phyloP scores from a whole-genome alignment of 2,888 invertebrate species.

The Tipula confusa region DNA sequence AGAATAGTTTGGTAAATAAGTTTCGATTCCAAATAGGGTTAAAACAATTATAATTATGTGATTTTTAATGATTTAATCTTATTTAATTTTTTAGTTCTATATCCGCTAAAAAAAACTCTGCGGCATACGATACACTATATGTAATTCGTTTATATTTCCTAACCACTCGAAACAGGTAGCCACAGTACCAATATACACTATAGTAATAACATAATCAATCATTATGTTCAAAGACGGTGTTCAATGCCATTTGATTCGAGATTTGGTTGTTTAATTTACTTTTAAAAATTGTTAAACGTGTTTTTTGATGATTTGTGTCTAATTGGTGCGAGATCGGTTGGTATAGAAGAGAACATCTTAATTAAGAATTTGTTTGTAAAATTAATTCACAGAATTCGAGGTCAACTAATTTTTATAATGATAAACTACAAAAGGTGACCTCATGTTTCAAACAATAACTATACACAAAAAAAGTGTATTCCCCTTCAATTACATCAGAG shows the following conservation, averaged over 20 bases:
- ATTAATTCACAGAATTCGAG: not conserved
- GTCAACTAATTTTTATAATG: not conserved
- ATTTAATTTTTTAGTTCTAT: not conserved
- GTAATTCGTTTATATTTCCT: not conserved
- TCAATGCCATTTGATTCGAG: not conserved
- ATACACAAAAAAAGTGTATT: not conserved
- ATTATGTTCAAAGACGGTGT: not conserved
- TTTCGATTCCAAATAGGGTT: not conserved
- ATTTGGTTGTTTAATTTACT: not conserved
- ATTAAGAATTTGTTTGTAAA: not conserved
- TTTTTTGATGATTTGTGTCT: not conserved
- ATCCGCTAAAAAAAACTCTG: not conserved
- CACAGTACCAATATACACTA: too few relatives aligned
- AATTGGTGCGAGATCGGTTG: not conserved
- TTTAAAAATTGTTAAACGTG: not conserved
- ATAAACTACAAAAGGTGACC: not conserved
- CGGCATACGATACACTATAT: not conserved
- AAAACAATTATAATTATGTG: constrained; percentile 5
- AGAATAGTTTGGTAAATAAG: not conserved
- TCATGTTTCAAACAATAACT: not conserved
- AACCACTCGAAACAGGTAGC: not conserved
- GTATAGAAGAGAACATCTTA: not conserved
- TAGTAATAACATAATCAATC: not conserved
- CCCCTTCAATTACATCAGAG: not conserved
- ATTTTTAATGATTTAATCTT: not conserved